Base-by-base conservation (phyloP, 2,797 vertebrate species). In the Hippocampus kuda region DNA sequence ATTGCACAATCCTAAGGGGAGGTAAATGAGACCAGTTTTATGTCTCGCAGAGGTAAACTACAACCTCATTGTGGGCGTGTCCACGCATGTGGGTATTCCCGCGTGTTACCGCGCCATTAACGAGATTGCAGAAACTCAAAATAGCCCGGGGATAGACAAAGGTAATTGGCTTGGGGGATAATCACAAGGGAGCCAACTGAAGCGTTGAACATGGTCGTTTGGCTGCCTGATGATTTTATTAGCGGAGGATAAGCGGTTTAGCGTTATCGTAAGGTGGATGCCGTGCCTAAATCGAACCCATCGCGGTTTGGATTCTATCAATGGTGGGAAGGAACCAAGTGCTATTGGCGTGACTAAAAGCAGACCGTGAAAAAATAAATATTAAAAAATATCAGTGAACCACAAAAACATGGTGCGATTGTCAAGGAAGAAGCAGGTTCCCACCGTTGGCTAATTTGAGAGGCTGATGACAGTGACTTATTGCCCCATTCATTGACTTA, bases 101-200 rank as follows among this genome's bases (percentile, higher is more conserved):
- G 20, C 66, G 79, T 78, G 77, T 77, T 72, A 67, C 69, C 76
- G 3, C 83, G 83, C 77, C 80, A 79, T 74, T 68, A 75, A 72
- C 65, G 62, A 73, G 80, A 77, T 84, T 72, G 68, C 67, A 70
- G 8, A 44, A 18, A 4, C 74, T 48, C 26, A 30, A 84, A 83
- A 85, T 81, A 85, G 82, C 75, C 70, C 7, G 26, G 49, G 69
- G 81, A 84, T 81, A 85, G 85, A 84, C 80, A 81, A 77, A 75
- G 65, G 80, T 87, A 85, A 87, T 84, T 83, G 82, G 84, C 75
- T 30, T 65, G 51, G 48, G 53, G 41, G 70, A 27, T 76, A 80
- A 84, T 76, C 65, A 70, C 82, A 79, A 78, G 79, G 69, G 51
- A 69, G 72, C 60, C 67, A 77, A 38, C 67, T 72, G 67, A 71